Evolutionary conservation across 2,797 vertebrate genomes (phyloP).

Genomic region (Falco novaeseelandiae): DNA sequence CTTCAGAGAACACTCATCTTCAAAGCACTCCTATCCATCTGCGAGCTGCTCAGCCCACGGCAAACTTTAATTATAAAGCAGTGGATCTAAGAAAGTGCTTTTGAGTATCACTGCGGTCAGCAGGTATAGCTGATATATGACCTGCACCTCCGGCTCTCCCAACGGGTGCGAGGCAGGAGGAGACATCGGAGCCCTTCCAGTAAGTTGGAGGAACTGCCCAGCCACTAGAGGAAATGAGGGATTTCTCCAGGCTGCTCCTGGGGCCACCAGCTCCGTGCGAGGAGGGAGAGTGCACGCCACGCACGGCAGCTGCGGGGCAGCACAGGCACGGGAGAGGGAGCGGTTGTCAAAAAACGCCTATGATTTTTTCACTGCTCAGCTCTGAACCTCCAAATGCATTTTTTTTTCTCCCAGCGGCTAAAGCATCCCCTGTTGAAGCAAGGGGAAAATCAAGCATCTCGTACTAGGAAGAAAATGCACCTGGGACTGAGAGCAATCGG

Average conservation of each 20-base stretch:
- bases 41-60: rapidly evolving
- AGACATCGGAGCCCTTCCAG: neutral
- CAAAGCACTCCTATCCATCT: neutral
- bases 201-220: neutral
- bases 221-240: neutral
- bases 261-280: neutral
- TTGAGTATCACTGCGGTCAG: rapidly evolving
- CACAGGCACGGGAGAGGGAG: constrained; percentile 9
- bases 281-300: neutral
- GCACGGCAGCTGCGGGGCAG: constrained; percentile 34
- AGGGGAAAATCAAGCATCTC: rapidly evolving
- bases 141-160: neutral
- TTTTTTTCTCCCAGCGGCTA: neutral
- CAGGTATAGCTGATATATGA: neutral
- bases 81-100: rapidly evolving
- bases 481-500: neutral
- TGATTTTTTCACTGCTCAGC: neutral
- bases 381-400: neutral
- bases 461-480: neutral
- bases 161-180: rapidly evolving
- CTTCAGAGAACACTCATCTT: neutral
- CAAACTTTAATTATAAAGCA: neutral
- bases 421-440: neutral
- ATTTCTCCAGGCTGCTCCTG: neutral
- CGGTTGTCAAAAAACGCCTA: neutral